Evolutionary conservation across 2,888 invertebrate genomes (phyloP).

Genomic region (Cosmia pyralina): DNA sequence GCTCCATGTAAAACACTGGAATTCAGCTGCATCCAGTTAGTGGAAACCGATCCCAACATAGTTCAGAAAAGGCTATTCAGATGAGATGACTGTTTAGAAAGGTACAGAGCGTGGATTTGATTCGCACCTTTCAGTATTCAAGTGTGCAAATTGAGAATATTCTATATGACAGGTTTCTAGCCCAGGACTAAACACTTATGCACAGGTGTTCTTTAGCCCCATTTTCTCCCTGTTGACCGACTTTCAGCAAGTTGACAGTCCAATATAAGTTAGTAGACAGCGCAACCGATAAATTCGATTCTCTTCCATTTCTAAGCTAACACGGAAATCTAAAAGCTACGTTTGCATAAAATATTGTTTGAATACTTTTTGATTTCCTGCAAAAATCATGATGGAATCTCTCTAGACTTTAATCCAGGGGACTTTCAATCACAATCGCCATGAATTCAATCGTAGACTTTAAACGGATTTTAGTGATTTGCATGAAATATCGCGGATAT

Average conservation of each 20-base stretch:
- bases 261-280: conserved; percentile 30
- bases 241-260: conserved; percentile 9
- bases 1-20: too few species aligned
- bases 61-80: too few species aligned
- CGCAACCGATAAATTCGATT: conserved; percentile 22
- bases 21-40: too few species aligned
- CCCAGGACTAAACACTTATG: conserved; percentile 17
- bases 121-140: neutral
- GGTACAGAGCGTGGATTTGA: neutral
- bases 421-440: conserved; percentile 61
- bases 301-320: conserved; percentile 7
- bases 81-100: too few species aligned
- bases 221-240: conserved; percentile 21
- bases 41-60: too few species aligned
- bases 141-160: neutral
- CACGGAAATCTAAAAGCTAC: conserved; percentile 3
- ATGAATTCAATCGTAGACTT: conserved; percentile 69
- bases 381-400: conserved; percentile 40
- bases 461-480: conserved; percentile 74
- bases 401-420: conserved; percentile 43
- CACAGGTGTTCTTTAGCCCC: neutral
- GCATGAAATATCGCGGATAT: conserved; percentile 69
- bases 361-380: conserved; percentile 45
- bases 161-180: neutral
- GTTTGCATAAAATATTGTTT: conserved; percentile 28